These are phyloP conservation scores for Serrognathus titanus DNA, from an alignment of 2,888 invertebrate genomes.

Conservation along the genomic window DNA sequence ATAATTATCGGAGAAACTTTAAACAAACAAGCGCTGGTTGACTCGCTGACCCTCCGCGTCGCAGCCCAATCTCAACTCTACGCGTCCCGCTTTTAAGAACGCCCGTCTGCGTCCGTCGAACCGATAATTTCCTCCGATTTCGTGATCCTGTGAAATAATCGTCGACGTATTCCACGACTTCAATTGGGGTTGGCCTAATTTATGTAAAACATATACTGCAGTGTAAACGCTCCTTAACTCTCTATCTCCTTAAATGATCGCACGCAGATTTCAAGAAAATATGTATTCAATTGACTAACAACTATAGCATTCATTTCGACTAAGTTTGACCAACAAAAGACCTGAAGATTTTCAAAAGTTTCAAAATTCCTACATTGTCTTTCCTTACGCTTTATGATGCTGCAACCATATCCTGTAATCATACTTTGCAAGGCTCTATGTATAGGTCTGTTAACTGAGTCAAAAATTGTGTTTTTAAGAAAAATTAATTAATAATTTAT, in stretches of 20 bases:
- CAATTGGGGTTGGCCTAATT: constrained; percentile 35
- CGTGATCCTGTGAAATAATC: constrained; percentile 39
- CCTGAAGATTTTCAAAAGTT: no score
- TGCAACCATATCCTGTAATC: no score
- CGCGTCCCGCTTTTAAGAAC: constrained; percentile 15
- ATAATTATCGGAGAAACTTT: constrained; percentile 48
- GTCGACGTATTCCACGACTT: constrained; percentile 32
- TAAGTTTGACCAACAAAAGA: no score
- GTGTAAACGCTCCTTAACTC: neutral
- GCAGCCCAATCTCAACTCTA: constrained; percentile 35
- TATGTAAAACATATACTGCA: constrained; percentile 29
- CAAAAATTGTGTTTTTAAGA: no score
- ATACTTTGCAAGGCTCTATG: no score
- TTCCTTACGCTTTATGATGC: no score
- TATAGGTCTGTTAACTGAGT: no score
- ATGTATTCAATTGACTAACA: no score
- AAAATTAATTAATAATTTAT: no score
- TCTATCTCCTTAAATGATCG: neutral
- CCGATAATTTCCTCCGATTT: constrained; percentile 41
- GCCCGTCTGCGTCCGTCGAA: constrained; percentile 16
- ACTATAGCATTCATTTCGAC: no score
- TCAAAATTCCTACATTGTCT: no score
- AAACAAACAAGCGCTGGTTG: constrained; percentile 49
- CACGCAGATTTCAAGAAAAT: no score
- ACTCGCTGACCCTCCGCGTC: constrained; percentile 42